Evolutionary conservation across 2,113 vertebrate species (phyloP).

Genomic region (Microcebus jonahi): DNA sequence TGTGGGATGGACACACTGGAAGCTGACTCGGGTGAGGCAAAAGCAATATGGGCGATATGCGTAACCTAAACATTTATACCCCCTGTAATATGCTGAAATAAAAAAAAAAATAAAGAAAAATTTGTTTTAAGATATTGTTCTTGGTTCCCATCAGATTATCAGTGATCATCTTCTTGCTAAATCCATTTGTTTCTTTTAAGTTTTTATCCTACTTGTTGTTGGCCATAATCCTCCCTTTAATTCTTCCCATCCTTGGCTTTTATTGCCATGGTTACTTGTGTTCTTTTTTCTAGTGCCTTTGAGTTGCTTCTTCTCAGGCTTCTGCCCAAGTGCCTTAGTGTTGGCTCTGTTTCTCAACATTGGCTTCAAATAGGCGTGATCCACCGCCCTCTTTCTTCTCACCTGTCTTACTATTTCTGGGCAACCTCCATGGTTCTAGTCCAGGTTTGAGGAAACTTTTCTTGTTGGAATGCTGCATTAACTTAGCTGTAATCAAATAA

Average conservation of each 20-base stretch:
- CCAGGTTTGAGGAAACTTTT: no score
- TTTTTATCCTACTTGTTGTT: not conserved
- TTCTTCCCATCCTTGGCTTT: not conserved
- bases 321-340: no score
- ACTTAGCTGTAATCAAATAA: no score
- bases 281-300: not conserved
- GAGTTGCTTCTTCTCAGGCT: not conserved
- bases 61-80: no score
- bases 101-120: no score
- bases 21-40: no score
- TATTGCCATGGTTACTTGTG: not conserved
- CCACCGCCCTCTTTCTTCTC: not conserved
- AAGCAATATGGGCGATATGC: no score
- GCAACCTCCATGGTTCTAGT: not conserved
- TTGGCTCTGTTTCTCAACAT: not conserved
- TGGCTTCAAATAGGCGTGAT: accelerated
- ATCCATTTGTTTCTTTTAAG: not conserved
- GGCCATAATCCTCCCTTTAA: not conserved
- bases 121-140: not conserved
- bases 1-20: no score
- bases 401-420: not conserved
- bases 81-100: no score
- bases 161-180: not conserved
- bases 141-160: not conserved
- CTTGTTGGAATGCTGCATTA: no score